Evolutionary conservation across 2,113 vertebrate species (phyloP), one percentile per base, ranked within the genome.

Genomic region (Montifringilla adamsi): DNA sequence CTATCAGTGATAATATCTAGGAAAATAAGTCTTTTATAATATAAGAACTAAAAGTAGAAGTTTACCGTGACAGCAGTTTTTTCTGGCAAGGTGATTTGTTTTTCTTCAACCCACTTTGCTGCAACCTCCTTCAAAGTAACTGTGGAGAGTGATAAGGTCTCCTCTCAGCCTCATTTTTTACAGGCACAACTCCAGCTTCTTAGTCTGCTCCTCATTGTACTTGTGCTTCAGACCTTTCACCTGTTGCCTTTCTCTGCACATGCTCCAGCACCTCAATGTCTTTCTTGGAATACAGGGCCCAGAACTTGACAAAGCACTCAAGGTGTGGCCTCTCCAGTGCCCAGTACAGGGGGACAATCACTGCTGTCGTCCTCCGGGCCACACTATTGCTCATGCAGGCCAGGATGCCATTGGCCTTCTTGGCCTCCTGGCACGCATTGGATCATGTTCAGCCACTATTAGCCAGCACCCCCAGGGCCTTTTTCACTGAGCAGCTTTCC

Each of bases 241-340:
- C 20, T 23, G 7, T 20, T 87, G 47, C 24, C 47, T 20, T 63
- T 70, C 47, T 67, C 20, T 67, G 31, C 21, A 26, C 8, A 30
- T 0, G 0, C 41, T 79, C 10, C 20, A 79, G 66, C 24, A 20
- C n/a, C n/a, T 70, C 66, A 24, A 1, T n/a, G 20, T 70, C 20
- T 63, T 47, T 41, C 11, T 70, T 63, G n/a, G 41, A 46, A 6
- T 60, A 15, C 15, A 10, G 28, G 13, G 19, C 30, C 28, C 20
- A 55, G n/a, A 70, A n/a, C n/a, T n/a, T 24, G 17, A 63, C 24
- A n/a, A 10, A 9, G 15, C 11, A 20, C 20, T 77, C 7, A 8
- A 37, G 23, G 9, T 39, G 8, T 16, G 10, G 23, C 35, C 46
- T 64, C 12, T 11, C 27, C 20, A 63, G 37, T 82, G 44, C 33